phyloP scores from a whole-genome alignment of 2,888 invertebrate genomes.

The Aporophyla nigra region DNA sequence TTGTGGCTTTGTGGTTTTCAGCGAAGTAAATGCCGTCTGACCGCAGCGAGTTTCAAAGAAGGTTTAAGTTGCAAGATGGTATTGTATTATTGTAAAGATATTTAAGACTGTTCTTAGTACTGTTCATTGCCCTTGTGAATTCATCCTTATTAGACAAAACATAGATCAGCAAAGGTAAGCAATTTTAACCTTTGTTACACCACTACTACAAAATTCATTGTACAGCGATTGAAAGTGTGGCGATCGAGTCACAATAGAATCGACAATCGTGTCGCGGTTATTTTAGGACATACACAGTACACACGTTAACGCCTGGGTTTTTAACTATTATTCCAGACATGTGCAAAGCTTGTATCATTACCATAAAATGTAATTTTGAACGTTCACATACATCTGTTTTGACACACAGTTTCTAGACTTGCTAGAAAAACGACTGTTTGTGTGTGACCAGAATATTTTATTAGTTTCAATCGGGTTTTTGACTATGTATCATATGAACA shows the following conservation, averaged over 20 bases:
- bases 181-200: background rate
- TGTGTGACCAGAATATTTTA: slow-evolving; percentile 26
- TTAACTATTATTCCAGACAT: slow-evolving; percentile 54
- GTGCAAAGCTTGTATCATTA: slow-evolving; percentile 46
- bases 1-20: slow-evolving; percentile 39
- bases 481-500: background rate
- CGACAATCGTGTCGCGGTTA: slow-evolving; percentile 28
- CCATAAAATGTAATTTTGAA: slow-evolving; percentile 52
- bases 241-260: background rate
- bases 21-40: slow-evolving; percentile 42
- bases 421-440: slow-evolving; percentile 9
- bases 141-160: background rate
- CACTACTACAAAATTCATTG: too few relatives aligned
- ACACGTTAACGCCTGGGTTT: slow-evolving; percentile 19
- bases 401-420: slow-evolving; percentile 41
- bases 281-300: slow-evolving; percentile 26
- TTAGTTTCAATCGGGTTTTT: background rate
- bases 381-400: slow-evolving; percentile 46
- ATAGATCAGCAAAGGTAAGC: background rate
- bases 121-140: slow-evolving; percentile 5
- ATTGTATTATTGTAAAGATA: background rate
- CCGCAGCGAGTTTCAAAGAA: slow-evolving; percentile 37
- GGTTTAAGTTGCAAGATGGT: background rate
- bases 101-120: background rate
- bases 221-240: background rate